These are phyloP conservation scores for Hedya salicella DNA, from an alignment of 2,888 invertebrate species.

Conservation along the genomic window DNA sequence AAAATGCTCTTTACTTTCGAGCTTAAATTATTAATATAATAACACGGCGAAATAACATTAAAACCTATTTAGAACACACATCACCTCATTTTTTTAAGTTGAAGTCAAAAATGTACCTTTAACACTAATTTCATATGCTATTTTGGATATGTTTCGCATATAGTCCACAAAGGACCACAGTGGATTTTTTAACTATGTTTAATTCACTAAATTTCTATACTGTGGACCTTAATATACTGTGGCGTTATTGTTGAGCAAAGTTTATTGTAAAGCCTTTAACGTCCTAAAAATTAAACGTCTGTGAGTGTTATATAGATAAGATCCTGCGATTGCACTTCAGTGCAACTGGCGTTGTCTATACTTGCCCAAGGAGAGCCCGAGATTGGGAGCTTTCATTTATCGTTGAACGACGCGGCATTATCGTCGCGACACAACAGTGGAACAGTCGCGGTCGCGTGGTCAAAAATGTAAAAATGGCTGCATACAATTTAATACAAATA, in stretches of 20 bases:
- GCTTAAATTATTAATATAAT: constrained; percentile 46
- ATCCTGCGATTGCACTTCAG: neutral
- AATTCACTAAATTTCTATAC: neutral
- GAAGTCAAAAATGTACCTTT: neutral
- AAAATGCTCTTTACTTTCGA: constrained; percentile 47
- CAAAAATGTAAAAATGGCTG: too few relatives aligned
- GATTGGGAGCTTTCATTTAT: too few relatives aligned
- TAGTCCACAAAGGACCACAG: too few relatives aligned
- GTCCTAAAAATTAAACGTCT: constrained; percentile 1
- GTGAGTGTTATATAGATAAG: neutral
- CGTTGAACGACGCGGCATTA: too few relatives aligned
- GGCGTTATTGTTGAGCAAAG: constrained; percentile 13
- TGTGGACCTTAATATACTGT: neutral
- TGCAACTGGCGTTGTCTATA: neutral
- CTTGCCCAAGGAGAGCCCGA: neutral
- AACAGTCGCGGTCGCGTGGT: too few relatives aligned
- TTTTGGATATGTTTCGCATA: too few relatives aligned
- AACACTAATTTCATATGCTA: neutral
- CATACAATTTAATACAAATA: too few relatives aligned
- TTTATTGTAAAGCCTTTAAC: neutral
- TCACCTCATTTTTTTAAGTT: constrained; percentile 16
- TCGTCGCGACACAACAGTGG: too few relatives aligned
- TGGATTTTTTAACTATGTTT: too few relatives aligned
- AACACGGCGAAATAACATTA: neutral
- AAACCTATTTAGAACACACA: neutral